Conservation (phyloP, 2,797 vertebrate genomes). For the Rhabdophis nuchalis region DNA sequence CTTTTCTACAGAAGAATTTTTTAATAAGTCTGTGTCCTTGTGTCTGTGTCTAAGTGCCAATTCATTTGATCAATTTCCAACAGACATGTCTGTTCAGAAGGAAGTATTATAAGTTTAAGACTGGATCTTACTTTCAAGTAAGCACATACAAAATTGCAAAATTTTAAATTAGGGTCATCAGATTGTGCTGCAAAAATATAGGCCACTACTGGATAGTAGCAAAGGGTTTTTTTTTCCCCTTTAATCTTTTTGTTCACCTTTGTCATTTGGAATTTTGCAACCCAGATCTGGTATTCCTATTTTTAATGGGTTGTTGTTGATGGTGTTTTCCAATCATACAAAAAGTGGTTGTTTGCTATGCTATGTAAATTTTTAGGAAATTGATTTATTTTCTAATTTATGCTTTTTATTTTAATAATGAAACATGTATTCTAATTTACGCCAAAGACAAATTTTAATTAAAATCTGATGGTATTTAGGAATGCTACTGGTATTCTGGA, state of each 20-base stretch:
- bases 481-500: background rate
- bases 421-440: background rate
- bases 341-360: background rate
- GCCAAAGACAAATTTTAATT: background rate
- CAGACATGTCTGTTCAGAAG: background rate
- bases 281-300: background rate
- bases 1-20: slow-evolving; percentile 17
- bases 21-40: background rate
- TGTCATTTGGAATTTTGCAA: background rate
- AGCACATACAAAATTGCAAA: background rate
- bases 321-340: background rate
- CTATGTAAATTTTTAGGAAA: background rate
- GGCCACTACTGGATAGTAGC: background rate
- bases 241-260: background rate
- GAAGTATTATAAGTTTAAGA: background rate
- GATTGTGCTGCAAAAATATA: background rate
- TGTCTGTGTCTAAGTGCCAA: background rate
- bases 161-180: background rate
- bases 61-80: background rate
- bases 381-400: background rate
- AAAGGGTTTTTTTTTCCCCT: background rate
- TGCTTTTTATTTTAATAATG: background rate
- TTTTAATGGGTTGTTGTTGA: background rate
- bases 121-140: background rate
- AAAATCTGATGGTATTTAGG: background rate